Base-by-base conservation (phyloP, 2,797 vertebrate genomes). In the Syngnathus acus region DNA sequence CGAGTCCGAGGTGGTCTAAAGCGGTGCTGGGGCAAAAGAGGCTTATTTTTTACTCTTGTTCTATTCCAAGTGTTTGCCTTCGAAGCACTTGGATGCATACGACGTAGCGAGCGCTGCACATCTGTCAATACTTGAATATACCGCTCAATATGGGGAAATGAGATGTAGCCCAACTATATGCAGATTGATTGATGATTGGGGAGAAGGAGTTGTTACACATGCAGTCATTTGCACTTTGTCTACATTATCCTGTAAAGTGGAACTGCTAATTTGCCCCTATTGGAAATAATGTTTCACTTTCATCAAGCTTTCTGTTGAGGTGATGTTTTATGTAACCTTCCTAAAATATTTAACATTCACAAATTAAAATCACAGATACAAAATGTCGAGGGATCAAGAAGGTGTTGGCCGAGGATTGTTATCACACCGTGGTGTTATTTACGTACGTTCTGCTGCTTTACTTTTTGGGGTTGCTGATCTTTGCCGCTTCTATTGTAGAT, bases 1-100 rank as follows among this genome's bases (percentile, higher is more conserved):
- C 63, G 85, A 93, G 78, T 92, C 89, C 0, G 94, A 96, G 87
- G 80, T 85, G 61, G 81, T 88, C 74, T 88, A 82, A 82, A 13
- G 54, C 6, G 32, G 43, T 61, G 59, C 62, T 62, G 64, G 65
- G 72, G 38, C 65, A 65, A 9, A 32, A 68, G 6, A 40, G 14
- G 32, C 21, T 68, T 66, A 69, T 39, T 58, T 32, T 13, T 54
- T 40, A 26, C 26, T 26, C 26, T 26, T 26, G 26, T 66, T 61
- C 65, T 40, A 65, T 60, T 75, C 55, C 68, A 79, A 72, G 68
- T 72, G 40, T 64, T 59, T 76, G 70, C 70, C 67, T 77, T 76
- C 23, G 65, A 69, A 76, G 64, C 54, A 51, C 42, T 53, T 14
- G 17, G 51, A 54, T 69, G 58, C 65, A 53, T 65, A 66, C 45